Evolutionary conservation across 2,888 invertebrate genomes (phyloP), one percentile per base, ranked within the genome.

Genomic region (Chorisops tibialis): DNA sequence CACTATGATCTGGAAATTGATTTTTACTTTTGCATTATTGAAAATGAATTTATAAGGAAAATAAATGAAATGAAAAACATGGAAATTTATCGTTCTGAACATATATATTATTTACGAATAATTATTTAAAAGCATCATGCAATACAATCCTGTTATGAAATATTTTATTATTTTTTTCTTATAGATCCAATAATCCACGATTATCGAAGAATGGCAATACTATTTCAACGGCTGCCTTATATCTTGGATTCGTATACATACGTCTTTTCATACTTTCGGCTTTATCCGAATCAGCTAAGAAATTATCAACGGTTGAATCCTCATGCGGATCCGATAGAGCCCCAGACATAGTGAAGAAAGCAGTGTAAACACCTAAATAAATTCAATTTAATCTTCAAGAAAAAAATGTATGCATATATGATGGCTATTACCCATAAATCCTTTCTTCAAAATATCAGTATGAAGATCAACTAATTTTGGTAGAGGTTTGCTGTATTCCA

Each of bases 401-500:
- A 4, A n/a, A n/a, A n/a, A n/a, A n/a, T 30, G 3, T 2, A 30
- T 30, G n/a, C n/a, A n/a, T n/a, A n/a, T n/a, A n/a, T n/a, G n/a
- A n/a, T 2, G 35, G n/a, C 4, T 12, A 1, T 3, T 49, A 60
- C 59, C 47, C n/a, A 41, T 39, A 50, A 41, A 22, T 21, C 59
- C 59, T 30, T 50, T 24, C 47, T 67, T 69, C 1, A 72, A 47
- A 71, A 77, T 61, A 12, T 70, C 65, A 4, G 64, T 70, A 11
- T 77, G 76, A 14, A 77, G 67, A 14, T 77, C 73, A 41, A 67
- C 67, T 3, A 76, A 58, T 1, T 66, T 67, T 1, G 75, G 75
- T 45, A 73, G 4, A 2, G 63, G 1, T 56, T 70, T 72, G 1
- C 62, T 19, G 38, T 73, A 76, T 3, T 70, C 64, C 1, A 76